A percentile compares a stretch with the other conserved stretches of the same genome.
phyloP scores from a whole-genome alignment of 2,113 vertebrate species.

The Psittacula cyanocephala region DNA sequence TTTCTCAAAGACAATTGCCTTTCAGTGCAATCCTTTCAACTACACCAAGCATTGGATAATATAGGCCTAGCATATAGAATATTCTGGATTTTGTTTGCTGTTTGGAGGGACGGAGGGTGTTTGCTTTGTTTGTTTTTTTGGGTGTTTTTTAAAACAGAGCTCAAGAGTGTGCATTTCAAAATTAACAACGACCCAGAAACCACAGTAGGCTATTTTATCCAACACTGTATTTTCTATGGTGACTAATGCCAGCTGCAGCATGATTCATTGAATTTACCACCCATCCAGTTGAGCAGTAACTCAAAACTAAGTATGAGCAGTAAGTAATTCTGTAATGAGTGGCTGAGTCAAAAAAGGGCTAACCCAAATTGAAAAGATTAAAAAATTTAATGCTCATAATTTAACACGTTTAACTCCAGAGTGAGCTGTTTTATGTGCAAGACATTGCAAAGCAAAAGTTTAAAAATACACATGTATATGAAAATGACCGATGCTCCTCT shows the following conservation, averaged over 20 bases:
- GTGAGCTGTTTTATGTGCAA: background rate
- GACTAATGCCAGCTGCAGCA: background rate
- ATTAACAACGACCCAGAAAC: background rate
- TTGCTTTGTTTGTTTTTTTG: background rate
- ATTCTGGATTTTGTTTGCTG: background rate
- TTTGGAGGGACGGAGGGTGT: background rate
- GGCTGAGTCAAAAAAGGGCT: background rate
- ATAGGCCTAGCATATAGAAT: background rate
- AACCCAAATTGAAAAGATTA: background rate
- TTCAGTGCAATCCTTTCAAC: background rate
- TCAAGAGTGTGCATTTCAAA: background rate
- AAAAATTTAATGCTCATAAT: background rate
- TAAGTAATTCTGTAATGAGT: background rate
- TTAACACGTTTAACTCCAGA: background rate
- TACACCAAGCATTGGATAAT: background rate
- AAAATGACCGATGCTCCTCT: background rate
- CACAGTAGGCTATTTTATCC: background rate
- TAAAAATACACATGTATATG: background rate
- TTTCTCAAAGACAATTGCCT: background rate
- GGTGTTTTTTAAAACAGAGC: background rate
- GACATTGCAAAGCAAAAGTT: background rate
- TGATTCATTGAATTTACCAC: background rate
- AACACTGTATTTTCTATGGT: background rate
- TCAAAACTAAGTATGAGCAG: background rate
- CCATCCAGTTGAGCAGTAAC: background rate